Percentiles rank a stretch among this genome's conserved stretches.
Conservation (phyloP, 2,113 vertebrate genomes). For the Gavia stellata region DNA sequence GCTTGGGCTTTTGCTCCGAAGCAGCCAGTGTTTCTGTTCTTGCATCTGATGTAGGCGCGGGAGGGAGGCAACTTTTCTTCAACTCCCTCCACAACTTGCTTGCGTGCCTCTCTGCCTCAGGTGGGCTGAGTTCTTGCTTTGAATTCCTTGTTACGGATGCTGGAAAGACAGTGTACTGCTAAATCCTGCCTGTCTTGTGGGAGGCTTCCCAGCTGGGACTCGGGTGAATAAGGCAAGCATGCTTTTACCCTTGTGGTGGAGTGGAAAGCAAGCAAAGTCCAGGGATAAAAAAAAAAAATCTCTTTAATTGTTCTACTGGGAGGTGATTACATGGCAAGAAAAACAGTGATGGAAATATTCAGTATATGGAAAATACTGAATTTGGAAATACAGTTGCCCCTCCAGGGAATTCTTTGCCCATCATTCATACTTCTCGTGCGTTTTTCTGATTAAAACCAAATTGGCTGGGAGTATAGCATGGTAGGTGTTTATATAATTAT, state of each 20-base stretch:
- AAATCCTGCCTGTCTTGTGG: neutral
- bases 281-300: neutral
- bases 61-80: neutral
- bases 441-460: slow-evolving; percentile 65
- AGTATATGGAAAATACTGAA: slow-evolving; percentile 35
- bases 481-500: slow-evolving; percentile 63
- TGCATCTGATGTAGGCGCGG: neutral
- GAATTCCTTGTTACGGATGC: slow-evolving; percentile 18
- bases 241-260: slow-evolving; percentile 3
- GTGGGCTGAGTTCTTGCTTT: neutral
- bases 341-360: slow-evolving; percentile 53
- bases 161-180: neutral
- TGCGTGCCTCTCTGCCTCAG: neutral
- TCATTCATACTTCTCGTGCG: slow-evolving; percentile 45
- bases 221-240: neutral
- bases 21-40: neutral
- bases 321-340: slow-evolving; percentile 68
- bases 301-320: slow-evolving; percentile 74
- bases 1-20: neutral
- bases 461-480: slow-evolving; percentile 30
- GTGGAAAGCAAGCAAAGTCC: slow-evolving; percentile 16
- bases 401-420: slow-evolving; percentile 30
- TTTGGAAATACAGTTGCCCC: slow-evolving; percentile 41
- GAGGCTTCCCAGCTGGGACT: neutral
- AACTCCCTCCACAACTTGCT: neutral